Evolutionary conservation across 2,888 invertebrate genomes (phyloP).

Genomic region (Chesias legatella): DNA sequence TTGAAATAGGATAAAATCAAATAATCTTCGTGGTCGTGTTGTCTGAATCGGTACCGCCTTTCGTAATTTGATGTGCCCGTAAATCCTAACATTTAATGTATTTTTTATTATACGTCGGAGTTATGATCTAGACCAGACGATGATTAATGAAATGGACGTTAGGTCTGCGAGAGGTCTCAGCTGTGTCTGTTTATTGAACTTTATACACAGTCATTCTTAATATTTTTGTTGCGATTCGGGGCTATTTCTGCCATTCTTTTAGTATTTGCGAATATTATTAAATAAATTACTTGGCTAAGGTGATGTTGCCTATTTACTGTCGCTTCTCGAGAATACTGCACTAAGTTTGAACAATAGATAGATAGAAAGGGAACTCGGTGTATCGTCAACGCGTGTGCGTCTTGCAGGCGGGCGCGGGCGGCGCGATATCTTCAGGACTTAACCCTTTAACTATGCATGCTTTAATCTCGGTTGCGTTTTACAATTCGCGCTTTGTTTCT

Average conservation of each 20-base stretch:
- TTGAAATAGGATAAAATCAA: too few relatives aligned
- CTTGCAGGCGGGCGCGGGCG: constrained; percentile 18
- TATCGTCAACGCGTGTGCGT: constrained; percentile 7
- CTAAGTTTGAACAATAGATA: too few relatives aligned
- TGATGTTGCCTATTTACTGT: too few relatives aligned
- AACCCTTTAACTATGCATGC: constrained; percentile 56
- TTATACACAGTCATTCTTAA: too few relatives aligned
- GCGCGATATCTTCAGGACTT: constrained; percentile 34
- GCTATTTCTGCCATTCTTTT: too few relatives aligned
- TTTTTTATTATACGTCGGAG: constrained; percentile 12
- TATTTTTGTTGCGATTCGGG: too few relatives aligned
- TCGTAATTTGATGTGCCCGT: constrained; percentile 9
- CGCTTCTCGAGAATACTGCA: too few relatives aligned
- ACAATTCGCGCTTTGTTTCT: constrained; percentile 31
- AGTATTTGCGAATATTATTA: too few relatives aligned
- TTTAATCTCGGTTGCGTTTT: constrained; percentile 46
- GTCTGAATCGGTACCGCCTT: not conserved
- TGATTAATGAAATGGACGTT: constrained; percentile 11
- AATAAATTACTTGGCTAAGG: too few relatives aligned
- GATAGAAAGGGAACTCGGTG: constrained; percentile 2
- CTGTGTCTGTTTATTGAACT: too few relatives aligned
- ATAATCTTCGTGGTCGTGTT: too few relatives aligned
- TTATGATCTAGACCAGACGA: constrained; percentile 20
- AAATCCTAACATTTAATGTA: constrained; percentile 13
- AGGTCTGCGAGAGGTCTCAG: not conserved